phyloP scores from a whole-genome alignment of 2,888 invertebrate species.

The Synergus japonicus region DNA sequence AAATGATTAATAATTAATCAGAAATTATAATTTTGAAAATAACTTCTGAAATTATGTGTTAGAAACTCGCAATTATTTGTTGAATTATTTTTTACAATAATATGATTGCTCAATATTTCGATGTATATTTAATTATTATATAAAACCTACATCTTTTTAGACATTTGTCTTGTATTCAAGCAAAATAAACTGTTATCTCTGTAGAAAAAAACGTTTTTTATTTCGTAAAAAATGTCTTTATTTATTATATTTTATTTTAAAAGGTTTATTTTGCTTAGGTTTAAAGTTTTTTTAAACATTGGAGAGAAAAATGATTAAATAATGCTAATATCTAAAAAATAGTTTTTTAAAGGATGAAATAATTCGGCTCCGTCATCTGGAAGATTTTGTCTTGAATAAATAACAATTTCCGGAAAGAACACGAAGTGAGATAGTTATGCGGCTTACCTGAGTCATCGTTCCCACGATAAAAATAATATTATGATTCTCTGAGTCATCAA shows the following conservation, averaged over 20 bases:
- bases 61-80: not conserved
- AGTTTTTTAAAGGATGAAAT: not conserved
- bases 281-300: not conserved
- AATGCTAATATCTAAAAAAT: not conserved
- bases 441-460: not conserved
- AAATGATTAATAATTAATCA: constrained; percentile 12
- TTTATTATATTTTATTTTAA: not conserved
- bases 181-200: constrained; percentile 69
- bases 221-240: not conserved
- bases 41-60: not conserved
- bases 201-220: constrained; percentile 49
- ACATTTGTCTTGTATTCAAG: constrained; percentile 66
- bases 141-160: constrained; percentile 68
- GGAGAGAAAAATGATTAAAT: too few species aligned
- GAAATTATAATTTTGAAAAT: constrained; percentile 21
- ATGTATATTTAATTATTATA: constrained; percentile 58
- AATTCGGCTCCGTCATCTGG: not conserved
- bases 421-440: not conserved
- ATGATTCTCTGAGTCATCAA: constrained; percentile 10
- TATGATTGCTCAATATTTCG: constrained; percentile 63
- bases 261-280: not conserved
- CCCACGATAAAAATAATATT: not conserved
- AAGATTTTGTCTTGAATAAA: not conserved
- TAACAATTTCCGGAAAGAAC: not conserved
- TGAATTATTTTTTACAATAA: constrained; percentile 49